Conservation (phyloP, 1,140 invertebrate species). For the Euschistus heros region DNA sequence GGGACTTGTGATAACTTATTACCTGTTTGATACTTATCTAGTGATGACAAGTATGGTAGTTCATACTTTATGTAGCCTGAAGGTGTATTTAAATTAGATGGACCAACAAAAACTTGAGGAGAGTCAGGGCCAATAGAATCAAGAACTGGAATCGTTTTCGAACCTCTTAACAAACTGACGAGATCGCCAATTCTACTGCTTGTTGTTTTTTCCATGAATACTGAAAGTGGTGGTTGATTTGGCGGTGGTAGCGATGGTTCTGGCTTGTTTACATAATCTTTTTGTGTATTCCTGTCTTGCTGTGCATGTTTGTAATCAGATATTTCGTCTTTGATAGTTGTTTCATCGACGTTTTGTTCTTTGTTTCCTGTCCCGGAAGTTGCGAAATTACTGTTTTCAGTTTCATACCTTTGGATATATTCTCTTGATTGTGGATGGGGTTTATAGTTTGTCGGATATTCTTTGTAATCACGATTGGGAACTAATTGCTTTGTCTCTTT, state of each 20-base stretch:
- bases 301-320: constrained; percentile 8
- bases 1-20: constrained; percentile 59
- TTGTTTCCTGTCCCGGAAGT: neutral
- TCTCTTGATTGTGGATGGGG: too few relatives aligned
- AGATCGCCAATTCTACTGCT: constrained; percentile 54
- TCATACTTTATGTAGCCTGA: constrained; percentile 67
- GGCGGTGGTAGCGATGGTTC: constrained; percentile 38
- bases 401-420: too few relatives aligned
- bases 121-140: constrained; percentile 53
- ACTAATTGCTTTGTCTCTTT: neutral
- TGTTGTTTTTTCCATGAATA: constrained; percentile 52
- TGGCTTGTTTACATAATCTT: constrained; percentile 30
- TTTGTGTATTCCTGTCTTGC: constrained; percentile 9
- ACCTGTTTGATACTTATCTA: constrained; percentile 57
- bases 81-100: constrained; percentile 55
- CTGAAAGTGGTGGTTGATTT: constrained; percentile 68
- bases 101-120: constrained; percentile 69
- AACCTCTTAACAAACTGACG: constrained; percentile 50
- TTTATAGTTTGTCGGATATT: too few relatives aligned
- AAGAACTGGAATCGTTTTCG: constrained; percentile 61
- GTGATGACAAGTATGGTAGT: constrained; percentile 63
- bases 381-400: too few relatives aligned
- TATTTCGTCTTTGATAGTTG: neutral
- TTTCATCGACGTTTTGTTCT: constrained; percentile 2
- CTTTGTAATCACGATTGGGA: too few relatives aligned